Base-by-base conservation (phyloP, 2,888 invertebrate genomes). In the Spisula solida region DNA sequence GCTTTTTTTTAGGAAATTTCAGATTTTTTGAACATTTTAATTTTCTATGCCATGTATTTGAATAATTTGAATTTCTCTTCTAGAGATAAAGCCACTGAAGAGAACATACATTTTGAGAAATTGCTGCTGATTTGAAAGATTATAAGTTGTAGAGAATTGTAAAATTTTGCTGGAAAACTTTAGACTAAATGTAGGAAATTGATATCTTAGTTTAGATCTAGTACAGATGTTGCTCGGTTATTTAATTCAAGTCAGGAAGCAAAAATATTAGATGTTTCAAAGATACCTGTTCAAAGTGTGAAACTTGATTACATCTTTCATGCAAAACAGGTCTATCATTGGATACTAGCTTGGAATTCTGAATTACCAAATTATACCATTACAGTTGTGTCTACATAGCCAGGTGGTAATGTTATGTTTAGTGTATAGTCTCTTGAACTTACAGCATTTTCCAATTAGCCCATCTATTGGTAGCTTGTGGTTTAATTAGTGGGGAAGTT, bases 401-500 rank as follows among this genome's bases (percentile, higher is more conserved):
- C 88, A 88, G 88, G 88, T 88, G 88, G 85, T 18, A 47, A 86
- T 81, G 48, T 85, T 82, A 82, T 86, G 85, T 41, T 82, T 56
- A 85, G 41, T 66, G 75, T 47, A 56, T 41, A 80, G 48, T 51
- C 84, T 84, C 88, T 34, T 80, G 70, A 80, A 84, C 81, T 81
- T 75, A 87, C 89, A 87, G 81, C 78, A 81, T 87, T 90, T 87
- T 90, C 87, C 87, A 87, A 90, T 90, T 90, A 90, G 81, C 79
- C 55, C 56, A 34, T 56, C 29, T 81, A 82, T 41, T 51, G 82
- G 82, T 87, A 82, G 78, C 60, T 81, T 48, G 47, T 55, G 41
- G 41, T 79, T 78, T 87, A 82, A 87, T 87, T 87, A 87, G 79
- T 70, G 31, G 4, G 51, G 20, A 29, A 75, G 80, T 47, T 75